Base-by-base conservation (phyloP, 2,113 vertebrate species). In the Rhinopomastus cyanomelas region DNA sequence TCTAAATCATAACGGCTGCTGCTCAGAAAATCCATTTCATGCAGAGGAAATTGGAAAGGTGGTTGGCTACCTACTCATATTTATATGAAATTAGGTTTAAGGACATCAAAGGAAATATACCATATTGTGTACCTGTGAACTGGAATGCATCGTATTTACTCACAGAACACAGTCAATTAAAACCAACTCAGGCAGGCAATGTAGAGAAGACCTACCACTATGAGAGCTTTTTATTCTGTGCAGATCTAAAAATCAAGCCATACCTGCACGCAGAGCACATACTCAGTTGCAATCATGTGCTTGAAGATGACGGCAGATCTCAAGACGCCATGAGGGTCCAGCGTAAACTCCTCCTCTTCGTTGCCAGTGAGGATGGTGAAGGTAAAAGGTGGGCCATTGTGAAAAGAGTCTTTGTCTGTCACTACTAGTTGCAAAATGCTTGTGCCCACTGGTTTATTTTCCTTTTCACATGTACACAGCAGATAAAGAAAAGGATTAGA, bases 371-470 rank as follows among this genome's bases (percentile, higher is more conserved):
- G 89, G 92, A 99, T 98, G 76, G 91, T 96, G 97, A 99, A 99
- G 52, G 98, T 96, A 87, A 99, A 99, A 36, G 99, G 99, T 5
- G 98, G 98, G 32, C 99, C 99, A 25, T 99, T 99, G 96, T 99
- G 98, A 94, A 98, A 98, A 78, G 99, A 98, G 93, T 99, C 99
- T 95, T 97, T 98, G 97, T 99, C 99, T 32, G 98, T 98, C 95
- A 99, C 98, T 42, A 98, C 98, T 88, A 99, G 97, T 97, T 99
- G 99, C 88, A 99, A 94, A 96, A 99, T 98, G 95, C 98, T 99
- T 88, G 98, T 99, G 66, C 98, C 98, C 71, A 98, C 97, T 16
- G 98, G 98, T 88, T 99, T 99, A 96, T 99, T 99, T 97, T 99
- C 99, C 99, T 99, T 94, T 81, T 93, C 52, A 91, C 37, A 91